A percentile compares a stretch with the other conserved stretches of the same genome.
These are phyloP conservation scores for Cepphus grylle DNA, from an alignment of 2,113 vertebrate species.

Conservation along the genomic window DNA sequence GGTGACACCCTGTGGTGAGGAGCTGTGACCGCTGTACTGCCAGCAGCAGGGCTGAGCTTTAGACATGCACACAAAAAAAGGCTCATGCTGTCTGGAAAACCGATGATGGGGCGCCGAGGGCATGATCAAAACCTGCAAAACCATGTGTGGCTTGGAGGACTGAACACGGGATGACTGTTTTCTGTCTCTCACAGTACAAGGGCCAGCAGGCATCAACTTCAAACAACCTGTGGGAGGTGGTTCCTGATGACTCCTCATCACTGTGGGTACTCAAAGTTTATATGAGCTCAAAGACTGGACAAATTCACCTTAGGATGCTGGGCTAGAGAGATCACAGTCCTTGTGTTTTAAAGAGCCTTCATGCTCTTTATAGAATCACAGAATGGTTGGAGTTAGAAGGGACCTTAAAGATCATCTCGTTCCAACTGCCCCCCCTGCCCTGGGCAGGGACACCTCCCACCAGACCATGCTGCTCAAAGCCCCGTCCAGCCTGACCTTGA, in stretches of 20 bases:
- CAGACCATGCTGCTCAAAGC: background rate
- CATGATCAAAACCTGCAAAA: slow-evolving; percentile 13
- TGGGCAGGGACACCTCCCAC: background rate
- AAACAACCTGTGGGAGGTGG: background rate
- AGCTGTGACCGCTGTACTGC: background rate
- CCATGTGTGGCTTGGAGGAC: background rate
- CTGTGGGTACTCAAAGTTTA: background rate
- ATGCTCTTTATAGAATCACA: background rate
- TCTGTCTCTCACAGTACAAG: background rate
- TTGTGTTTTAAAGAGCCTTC: background rate
- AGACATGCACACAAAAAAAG: background rate
- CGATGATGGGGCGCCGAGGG: background rate
- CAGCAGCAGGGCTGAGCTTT: background rate
- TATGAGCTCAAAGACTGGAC: background rate
- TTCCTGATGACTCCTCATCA: background rate
- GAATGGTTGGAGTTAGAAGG: background rate
- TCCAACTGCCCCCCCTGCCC: background rate
- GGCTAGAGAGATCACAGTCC: background rate
- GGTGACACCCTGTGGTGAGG: background rate
- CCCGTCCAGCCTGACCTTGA: background rate
- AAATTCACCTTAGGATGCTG: background rate
- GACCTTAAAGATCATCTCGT: background rate
- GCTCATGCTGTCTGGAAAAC: background rate
- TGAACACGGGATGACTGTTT: background rate
- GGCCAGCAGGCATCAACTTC: background rate